These are phyloP conservation scores for Cephus cinctus DNA, from an alignment of 1,140 invertebrate species.

Conservation along the genomic window DNA sequence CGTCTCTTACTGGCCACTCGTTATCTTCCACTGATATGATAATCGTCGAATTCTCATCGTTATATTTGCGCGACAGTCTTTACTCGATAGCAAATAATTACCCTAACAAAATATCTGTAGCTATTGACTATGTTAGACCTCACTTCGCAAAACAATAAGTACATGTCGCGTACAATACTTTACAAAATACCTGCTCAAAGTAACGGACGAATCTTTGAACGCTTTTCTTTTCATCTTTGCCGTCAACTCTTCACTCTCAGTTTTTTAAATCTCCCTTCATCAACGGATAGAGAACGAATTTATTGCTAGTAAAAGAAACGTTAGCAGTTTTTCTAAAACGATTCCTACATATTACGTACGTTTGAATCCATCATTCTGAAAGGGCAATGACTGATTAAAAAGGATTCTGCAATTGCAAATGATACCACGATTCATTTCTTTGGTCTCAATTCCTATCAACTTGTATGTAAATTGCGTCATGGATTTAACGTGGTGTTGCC, in stretches of 20 bases:
- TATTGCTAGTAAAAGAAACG: constrained; percentile 20
- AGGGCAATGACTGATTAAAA: background rate
- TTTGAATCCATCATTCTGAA: background rate
- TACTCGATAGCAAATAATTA: constrained; percentile 33
- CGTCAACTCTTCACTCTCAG: too few species aligned
- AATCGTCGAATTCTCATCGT: too few species aligned
- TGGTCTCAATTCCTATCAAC: too few species aligned
- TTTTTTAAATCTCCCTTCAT: constrained; percentile 9
- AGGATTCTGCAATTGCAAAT: too few species aligned
- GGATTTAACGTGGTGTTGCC: too few species aligned
- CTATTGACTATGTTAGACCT: constrained; percentile 29
- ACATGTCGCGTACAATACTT: background rate
- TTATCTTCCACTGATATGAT: background rate
- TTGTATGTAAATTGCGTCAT: background rate
- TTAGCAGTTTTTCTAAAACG: constrained; percentile 8
- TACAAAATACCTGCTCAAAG: constrained; percentile 17
- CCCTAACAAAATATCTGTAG: constrained; percentile 28
- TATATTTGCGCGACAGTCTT: too few species aligned
- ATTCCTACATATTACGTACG: constrained; percentile 11
- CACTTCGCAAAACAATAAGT: constrained; percentile 7
- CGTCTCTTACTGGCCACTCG: too few species aligned
- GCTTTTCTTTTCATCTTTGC: too few species aligned
- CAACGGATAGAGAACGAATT: constrained; percentile 18
- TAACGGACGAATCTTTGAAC: constrained; percentile 9
- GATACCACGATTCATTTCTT: too few species aligned